Evolutionary conservation across 1,140 invertebrate species (phyloP).

Genomic region (Himalopsyche phryganea): DNA sequence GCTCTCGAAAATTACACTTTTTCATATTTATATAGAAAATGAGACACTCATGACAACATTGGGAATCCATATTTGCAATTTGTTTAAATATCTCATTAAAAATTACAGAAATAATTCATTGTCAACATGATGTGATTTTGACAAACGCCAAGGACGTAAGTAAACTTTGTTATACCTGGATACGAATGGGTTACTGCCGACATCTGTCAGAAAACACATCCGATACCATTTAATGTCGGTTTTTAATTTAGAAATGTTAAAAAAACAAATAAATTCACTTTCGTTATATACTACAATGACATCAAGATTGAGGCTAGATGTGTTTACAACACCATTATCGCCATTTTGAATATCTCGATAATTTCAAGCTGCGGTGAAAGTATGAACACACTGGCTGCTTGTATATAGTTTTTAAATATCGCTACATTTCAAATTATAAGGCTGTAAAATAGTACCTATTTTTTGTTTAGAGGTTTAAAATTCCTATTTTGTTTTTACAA

Average conservation of each 20-base stretch:
- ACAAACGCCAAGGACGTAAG: conserved; percentile 34
- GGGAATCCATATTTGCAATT: too few species aligned
- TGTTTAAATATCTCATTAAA: too few species aligned
- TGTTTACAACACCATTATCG: conserved; percentile 49
- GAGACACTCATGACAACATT: too few species aligned
- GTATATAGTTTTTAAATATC: conserved; percentile 10
- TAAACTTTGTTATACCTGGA: conserved; percentile 43
- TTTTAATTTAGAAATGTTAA: conserved; percentile 2
- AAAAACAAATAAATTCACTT: conserved; percentile 14
- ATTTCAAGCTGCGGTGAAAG: conserved; percentile 26
- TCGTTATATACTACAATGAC: conserved; percentile 11
- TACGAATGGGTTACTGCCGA: conserved; percentile 52
- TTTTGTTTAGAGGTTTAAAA: too few species aligned
- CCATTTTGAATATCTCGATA: conserved; percentile 44
- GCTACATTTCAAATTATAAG: neutral
- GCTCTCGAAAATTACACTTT: too few species aligned
- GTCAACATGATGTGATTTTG: conserved; percentile 23
- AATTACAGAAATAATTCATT: neutral
- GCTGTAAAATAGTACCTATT: conserved; percentile 1
- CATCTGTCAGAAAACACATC: conserved; percentile 44
- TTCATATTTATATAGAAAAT: too few species aligned
- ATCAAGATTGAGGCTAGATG: conserved; percentile 32
- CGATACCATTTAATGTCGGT: conserved; percentile 15
- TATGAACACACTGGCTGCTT: conserved; percentile 13
- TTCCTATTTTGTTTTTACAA: too few species aligned